Evolutionary conservation across 2,888 invertebrate species (phyloP), one percentile per base, ranked within the genome.

Genomic region (Formica aserva): DNA sequence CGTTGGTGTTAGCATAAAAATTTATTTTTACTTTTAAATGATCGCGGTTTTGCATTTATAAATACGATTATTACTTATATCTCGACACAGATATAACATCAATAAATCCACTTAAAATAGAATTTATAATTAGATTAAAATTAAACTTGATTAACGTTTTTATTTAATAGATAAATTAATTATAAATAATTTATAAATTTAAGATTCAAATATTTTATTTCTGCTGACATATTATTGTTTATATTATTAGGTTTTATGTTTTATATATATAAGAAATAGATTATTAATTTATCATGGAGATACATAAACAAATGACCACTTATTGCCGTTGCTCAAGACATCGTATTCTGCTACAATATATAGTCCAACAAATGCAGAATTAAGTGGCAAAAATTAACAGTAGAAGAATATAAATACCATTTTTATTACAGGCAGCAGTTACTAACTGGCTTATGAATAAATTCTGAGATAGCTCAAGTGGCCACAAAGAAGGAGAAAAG

Each of bases 281-380:
- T 55, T 55, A 35, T 55, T 72, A 57, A 72, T 72, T 72, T 57
- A 35, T 26, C 22, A 11, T 52, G 22, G 1, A 35, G 55, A 32
- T 75, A n/a, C 0, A 3, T 76, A 72, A 35, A 3, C 11, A 22
- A 55, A 72, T 72, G n/a, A n/a, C 18, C 60, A 2, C 26, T 41
- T 74, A 9, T 71, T 63, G 2, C 48, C 89, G 89, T 38, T 89
- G 35, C 29, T 89, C 5, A 86, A 85, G 66, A 83, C 82, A 1
- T 86, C 86, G 0, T 89, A 86, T n/a, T 87, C 89, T 5, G 84
- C 63, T 87, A 76, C 26, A 89, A 82, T 55, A 0, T 89, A 67
- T 67, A n/a, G n/a, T 89, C 5, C 76, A 86, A 55, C 80, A 75
- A 63, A 69, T 62, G 9, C 22, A 32, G 52, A 15, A 45, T 41